Conservation (phyloP, 2,113 vertebrate species). For the Pholis gunnellus region DNA sequence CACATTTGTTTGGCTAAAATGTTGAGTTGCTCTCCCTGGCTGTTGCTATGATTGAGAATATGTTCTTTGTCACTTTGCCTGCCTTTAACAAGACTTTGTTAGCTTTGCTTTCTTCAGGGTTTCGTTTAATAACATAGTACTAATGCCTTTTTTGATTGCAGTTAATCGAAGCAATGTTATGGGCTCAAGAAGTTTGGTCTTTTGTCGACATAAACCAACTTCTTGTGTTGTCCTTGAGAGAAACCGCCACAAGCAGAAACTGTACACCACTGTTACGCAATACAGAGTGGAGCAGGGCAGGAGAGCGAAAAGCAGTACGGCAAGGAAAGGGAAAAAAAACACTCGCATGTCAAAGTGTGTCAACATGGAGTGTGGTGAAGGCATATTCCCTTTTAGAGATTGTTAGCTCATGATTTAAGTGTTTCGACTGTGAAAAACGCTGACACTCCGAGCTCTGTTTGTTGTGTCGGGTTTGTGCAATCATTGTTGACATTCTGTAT, state of each 20-base stretch:
- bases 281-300: slow-evolving; percentile 5
- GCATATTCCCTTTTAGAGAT: slow-evolving; percentile 22
- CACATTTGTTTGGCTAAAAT: background rate
- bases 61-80: background rate
- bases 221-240: slow-evolving; percentile 20
- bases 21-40: background rate
- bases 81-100: background rate
- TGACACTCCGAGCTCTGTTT: background rate
- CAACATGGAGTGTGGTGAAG: slow-evolving; percentile 33
- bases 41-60: background rate
- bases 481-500: no score
- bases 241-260: slow-evolving; percentile 29
- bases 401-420: slow-evolving; percentile 19
- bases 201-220: slow-evolving; percentile 23
- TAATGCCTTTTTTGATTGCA: background rate
- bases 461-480: background rate
- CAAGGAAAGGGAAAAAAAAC: slow-evolving; percentile 13
- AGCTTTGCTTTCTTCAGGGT: background rate
- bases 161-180: slow-evolving; percentile 27
- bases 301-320: slow-evolving; percentile 2
- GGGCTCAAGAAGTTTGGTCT: slow-evolving; percentile 5
- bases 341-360: slow-evolving; percentile 34
- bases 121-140: background rate
- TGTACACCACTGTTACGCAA: background rate
- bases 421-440: background rate